Percentiles rank a stretch among this genome's conserved stretches.
phyloP scores from a whole-genome alignment of 2,113 vertebrate genomes.

The Gobiocypris rarus region DNA sequence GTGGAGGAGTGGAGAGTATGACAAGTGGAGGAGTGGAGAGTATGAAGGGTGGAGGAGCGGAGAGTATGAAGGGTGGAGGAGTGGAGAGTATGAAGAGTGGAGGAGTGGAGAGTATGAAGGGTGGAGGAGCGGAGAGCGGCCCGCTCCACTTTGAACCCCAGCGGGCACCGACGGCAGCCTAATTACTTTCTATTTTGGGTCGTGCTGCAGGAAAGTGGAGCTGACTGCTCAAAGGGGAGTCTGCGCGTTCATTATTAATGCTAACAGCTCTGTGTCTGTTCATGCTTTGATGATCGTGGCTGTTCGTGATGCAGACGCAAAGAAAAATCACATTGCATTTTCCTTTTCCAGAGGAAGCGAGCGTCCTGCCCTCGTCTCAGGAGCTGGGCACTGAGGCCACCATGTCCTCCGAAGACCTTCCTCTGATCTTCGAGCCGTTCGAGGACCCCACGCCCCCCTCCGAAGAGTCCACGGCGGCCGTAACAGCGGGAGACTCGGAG shows the following conservation, averaged over 20 bases:
- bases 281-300: neutral
- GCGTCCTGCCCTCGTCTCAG: constrained; percentile 60
- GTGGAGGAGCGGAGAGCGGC: too few species aligned
- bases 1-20: too few species aligned
- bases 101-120: too few species aligned
- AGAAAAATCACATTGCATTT: too few species aligned
- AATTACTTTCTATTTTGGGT: constrained; percentile 79
- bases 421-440: constrained; percentile 77
- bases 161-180: constrained; percentile 66
- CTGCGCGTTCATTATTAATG: neutral
- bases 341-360: constrained; percentile 59
- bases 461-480: constrained; percentile 54
- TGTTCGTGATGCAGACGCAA: too few species aligned
- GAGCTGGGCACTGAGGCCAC: constrained; percentile 72
- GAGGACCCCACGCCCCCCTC: constrained; percentile 67
- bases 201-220: constrained; percentile 51
- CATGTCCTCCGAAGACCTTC: constrained; percentile 75
- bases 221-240: constrained; percentile 47
- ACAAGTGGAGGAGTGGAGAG: too few species aligned
- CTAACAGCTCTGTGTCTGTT: neutral
- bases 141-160: constrained; percentile 67
- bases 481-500: constrained; percentile 50
- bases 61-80: too few species aligned
- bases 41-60: too few species aligned
- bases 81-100: too few species aligned